phyloP scores from a whole-genome alignment of 37 sponge, comb jelly and placozoan species.

The Tethya wilhelma region DNA sequence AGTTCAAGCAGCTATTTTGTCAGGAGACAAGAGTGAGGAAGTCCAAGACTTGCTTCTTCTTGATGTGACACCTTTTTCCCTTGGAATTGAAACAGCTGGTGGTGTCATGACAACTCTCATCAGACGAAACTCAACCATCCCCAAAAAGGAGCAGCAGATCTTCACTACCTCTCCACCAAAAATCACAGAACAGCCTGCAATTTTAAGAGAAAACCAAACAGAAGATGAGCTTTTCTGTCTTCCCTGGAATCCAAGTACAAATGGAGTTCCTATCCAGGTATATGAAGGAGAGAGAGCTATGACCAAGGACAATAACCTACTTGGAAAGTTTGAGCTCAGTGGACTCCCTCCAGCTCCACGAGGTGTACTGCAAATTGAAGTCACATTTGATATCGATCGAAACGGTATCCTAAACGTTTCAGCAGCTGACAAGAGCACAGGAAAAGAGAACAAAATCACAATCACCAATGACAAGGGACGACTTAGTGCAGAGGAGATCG shows the following conservation, averaged over 20 bases:
- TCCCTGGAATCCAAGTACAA: no score
- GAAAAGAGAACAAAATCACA: constrained; percentile 93
- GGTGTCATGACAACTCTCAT: constrained; percentile 98
- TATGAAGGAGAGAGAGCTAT: constrained; percentile 98
- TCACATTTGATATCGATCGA: constrained; percentile 97
- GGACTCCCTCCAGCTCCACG: constrained; percentile 97
- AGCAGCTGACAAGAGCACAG: constrained; percentile 96
- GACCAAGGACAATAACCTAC: constrained; percentile 95
- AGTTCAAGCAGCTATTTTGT: constrained; percentile 94
- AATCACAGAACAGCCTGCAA: no score
- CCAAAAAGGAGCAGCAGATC: constrained; percentile 87
- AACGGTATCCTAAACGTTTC: constrained; percentile 97
- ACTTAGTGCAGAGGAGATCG: constrained; percentile 83
- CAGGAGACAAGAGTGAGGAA: constrained; percentile 95
- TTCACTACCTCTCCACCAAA: constrained; percentile 98
- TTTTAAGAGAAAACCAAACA: constrained; percentile 73
- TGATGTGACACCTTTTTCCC: constrained; percentile 92
- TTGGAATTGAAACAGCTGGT: constrained; percentile 99
- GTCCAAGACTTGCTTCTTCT: constrained; percentile 94
- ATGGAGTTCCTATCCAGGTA: constrained; percentile 97
- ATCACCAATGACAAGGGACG: constrained; percentile 98
- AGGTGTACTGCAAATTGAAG: constrained; percentile 97
- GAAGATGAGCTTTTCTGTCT: no score
- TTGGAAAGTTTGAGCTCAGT: constrained; percentile 96
- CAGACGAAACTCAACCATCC: constrained; percentile 96